A percentile compares a stretch with the other conserved stretches of the same genome.
Conservation (phyloP, 2,888 invertebrate species). For the Prostheceraeus crozeri region DNA sequence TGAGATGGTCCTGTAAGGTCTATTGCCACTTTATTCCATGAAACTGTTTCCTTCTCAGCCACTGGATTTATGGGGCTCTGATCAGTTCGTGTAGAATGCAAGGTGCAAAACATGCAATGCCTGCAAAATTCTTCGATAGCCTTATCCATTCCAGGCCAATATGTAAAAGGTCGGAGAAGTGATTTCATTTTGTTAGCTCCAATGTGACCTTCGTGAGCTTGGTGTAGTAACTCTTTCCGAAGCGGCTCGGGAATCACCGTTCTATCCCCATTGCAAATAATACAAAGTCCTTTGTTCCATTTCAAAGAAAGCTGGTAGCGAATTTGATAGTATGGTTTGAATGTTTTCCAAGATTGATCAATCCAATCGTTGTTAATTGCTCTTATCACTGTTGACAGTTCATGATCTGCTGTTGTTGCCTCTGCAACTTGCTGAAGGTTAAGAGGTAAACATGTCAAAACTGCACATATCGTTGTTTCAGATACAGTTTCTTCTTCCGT, state of each 20-base stretch:
- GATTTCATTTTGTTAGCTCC: conserved; percentile 10
- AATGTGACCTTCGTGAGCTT: background rate
- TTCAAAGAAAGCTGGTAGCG: background rate
- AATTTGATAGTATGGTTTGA: conserved; percentile 19
- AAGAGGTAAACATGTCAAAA: conserved; percentile 5
- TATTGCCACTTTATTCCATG: background rate
- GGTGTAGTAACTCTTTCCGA: background rate
- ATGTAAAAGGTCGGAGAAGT: background rate
- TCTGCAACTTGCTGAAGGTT: conserved; percentile 15
- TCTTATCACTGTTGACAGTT: conserved; percentile 8
- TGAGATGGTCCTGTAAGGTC: conserved; percentile 22
- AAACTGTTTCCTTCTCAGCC: background rate
- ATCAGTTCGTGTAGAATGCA: conserved; percentile 13
- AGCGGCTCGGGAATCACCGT: conserved; percentile 3
- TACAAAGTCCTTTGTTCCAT: background rate
- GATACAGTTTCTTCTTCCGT: conserved; percentile 19
- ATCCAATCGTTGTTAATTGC: conserved; percentile 21
- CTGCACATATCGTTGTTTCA: conserved; percentile 18
- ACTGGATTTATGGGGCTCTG: conserved; percentile 5
- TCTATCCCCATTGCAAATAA: background rate
- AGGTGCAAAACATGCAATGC: background rate
- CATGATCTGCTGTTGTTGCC: background rate
- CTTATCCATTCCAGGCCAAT: conserved; percentile 14
- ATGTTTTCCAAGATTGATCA: conserved; percentile 8
- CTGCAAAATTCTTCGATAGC: background rate